Evolutionary conservation across 2,113 vertebrate species (phyloP).

Genomic region (Lucifuga dentata): DNA sequence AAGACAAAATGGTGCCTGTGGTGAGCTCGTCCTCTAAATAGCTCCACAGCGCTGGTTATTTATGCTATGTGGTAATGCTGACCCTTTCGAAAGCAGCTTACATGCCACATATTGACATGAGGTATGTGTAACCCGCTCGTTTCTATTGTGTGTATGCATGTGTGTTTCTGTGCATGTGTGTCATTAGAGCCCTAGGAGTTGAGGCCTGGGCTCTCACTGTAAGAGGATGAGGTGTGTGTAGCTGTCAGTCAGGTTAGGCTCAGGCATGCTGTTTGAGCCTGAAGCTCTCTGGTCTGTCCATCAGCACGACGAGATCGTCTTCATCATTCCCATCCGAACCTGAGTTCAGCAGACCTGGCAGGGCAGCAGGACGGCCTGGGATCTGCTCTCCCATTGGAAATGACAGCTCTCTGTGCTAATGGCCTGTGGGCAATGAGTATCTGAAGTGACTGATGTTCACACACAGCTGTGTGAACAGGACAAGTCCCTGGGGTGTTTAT

Average conservation of each 20-base stretch:
- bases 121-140: constrained; percentile 38
- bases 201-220: constrained; percentile 24
- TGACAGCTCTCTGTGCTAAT: constrained; percentile 46
- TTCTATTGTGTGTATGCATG: constrained; percentile 13
- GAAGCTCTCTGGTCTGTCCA: constrained; percentile 38
- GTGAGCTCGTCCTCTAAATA: constrained; percentile 26
- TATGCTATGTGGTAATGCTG: constrained; percentile 35
- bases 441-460: constrained; percentile 57
- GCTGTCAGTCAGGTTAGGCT: constrained; percentile 45
- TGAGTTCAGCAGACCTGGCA: constrained; percentile 54
- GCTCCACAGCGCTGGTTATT: constrained; percentile 27
- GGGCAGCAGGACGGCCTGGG: constrained; percentile 12
- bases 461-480: constrained; percentile 60
- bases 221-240: constrained; percentile 34
- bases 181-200: constrained; percentile 22
- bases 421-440: constrained; percentile 31
- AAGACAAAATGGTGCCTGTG: constrained; percentile 51
- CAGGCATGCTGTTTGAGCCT: constrained; percentile 21
- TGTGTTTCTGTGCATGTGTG: constrained; percentile 5
- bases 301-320: constrained; percentile 17
- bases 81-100: constrained; percentile 47
- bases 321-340: no score
- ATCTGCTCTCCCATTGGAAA: constrained; percentile 16
- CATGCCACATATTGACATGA: constrained; percentile 45
- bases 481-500: constrained; percentile 28